Evolutionary conservation across 2,888 invertebrate genomes (phyloP).

Genomic region (Drosophila atroscutellata): DNA sequence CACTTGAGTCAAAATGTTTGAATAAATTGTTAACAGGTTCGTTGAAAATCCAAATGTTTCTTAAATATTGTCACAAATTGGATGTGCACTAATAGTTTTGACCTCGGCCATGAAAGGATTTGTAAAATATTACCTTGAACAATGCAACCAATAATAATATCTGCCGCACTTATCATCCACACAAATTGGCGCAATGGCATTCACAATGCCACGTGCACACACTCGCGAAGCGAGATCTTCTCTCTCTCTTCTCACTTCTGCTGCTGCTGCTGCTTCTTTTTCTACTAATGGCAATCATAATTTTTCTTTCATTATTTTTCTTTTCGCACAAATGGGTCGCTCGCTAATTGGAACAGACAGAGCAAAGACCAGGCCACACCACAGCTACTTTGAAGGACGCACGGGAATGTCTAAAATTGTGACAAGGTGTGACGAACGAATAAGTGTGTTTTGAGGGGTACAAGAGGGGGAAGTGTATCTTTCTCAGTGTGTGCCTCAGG

Average conservation of each 20-base stretch:
- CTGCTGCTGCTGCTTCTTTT: slow-evolving; percentile 5
- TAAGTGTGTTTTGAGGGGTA: not conserved
- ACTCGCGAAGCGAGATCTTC: not conserved
- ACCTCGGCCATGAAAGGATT: slow-evolving; percentile 82
- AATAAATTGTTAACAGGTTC: slow-evolving; percentile 75
- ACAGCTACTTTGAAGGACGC: slow-evolving; percentile 70
- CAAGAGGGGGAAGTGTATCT: not conserved
- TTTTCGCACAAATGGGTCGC: slow-evolving; percentile 60
- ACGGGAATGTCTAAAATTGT: slow-evolving; percentile 48
- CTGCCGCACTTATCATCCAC: slow-evolving; percentile 24
- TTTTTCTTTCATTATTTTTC: slow-evolving; percentile 35
- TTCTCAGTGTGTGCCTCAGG: slow-evolving; percentile 18
- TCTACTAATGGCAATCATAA: slow-evolving; percentile 67
- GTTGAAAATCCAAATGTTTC: slow-evolving; percentile 26
- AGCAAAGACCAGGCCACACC: slow-evolving; percentile 16
- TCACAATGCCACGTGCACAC: slow-evolving; percentile 68
- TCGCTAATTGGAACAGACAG: slow-evolving; percentile 75
- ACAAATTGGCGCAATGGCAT: slow-evolving; percentile 62
- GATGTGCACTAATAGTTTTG: slow-evolving; percentile 77
- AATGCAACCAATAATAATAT: slow-evolving; percentile 19
- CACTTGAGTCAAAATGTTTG: slow-evolving; percentile 29
- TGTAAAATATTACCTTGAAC: slow-evolving; percentile 49
- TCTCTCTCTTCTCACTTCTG: not conserved
- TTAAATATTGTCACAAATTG: slow-evolving; percentile 70
- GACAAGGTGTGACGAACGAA: slow-evolving; percentile 63